These are phyloP conservation scores for Archips xylosteana DNA, from an alignment of 2,888 invertebrate species.

Conservation along the genomic window DNA sequence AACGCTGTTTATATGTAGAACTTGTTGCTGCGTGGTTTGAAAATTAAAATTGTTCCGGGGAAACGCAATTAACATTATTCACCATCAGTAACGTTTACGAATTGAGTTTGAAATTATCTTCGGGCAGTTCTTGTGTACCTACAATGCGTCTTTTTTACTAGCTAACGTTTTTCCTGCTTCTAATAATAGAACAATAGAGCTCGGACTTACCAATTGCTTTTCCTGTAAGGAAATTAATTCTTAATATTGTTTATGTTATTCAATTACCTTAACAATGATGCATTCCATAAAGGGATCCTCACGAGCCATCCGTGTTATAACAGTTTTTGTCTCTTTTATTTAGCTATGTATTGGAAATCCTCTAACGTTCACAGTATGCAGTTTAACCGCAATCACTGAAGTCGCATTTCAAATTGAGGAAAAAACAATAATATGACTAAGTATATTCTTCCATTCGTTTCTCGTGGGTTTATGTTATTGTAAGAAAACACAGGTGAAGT, in stretches of 20 bases:
- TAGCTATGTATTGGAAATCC: no score
- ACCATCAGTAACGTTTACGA: background rate
- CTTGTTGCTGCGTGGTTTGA: conserved; percentile 14
- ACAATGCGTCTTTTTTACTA: background rate
- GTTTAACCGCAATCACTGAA: conserved; percentile 20
- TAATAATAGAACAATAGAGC: background rate
- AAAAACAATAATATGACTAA: conserved; percentile 10
- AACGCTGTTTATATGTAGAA: conserved; percentile 6
- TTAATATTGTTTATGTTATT: background rate
- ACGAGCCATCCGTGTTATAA: no score
- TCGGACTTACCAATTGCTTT: conserved; percentile 3
- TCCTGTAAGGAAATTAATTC: conserved; percentile 19
- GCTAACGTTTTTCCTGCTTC: conserved; percentile 19
- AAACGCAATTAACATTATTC: conserved; percentile 10
- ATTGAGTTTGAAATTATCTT: background rate
- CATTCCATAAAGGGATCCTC: background rate
- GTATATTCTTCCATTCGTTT: conserved; percentile 47
- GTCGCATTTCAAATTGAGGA: conserved; percentile 23
- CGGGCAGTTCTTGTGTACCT: background rate
- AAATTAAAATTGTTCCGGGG: conserved; percentile 11
- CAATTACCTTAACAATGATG: background rate
- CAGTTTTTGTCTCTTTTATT: background rate
- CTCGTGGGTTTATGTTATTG: conserved; percentile 56
- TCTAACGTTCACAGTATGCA: no score
- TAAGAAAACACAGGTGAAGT: conserved; percentile 77